These are phyloP conservation scores for Pitta sordida DNA, from an alignment of 2,113 vertebrate species.

Conservation along the genomic window DNA sequence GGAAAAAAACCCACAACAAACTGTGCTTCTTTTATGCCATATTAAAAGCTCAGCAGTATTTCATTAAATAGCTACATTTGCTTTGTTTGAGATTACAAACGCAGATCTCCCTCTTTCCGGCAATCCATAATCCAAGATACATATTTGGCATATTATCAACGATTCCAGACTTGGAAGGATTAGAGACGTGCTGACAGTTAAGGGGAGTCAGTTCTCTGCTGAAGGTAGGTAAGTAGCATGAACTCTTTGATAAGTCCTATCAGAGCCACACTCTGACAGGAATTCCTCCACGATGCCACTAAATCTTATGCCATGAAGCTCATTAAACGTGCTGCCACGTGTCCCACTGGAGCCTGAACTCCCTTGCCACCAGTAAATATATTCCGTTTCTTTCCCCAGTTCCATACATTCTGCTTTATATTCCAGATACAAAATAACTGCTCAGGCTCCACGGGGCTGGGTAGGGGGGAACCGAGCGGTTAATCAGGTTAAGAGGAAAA, in stretches of 20 bases:
- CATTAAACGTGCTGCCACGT: background rate
- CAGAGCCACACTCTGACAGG: constrained; percentile 43
- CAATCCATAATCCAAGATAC: constrained; percentile 29
- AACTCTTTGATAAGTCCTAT: constrained; percentile 48
- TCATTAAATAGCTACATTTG: constrained; percentile 7
- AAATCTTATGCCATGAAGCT: constrained; percentile 11
- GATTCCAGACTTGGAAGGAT: constrained; percentile 36
- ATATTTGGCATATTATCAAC: constrained; percentile 43
- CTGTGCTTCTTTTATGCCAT: background rate
- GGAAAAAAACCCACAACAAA: background rate
- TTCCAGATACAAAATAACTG: background rate
- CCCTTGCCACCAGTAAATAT: constrained; percentile 22
- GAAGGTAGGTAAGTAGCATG: constrained; percentile 34
- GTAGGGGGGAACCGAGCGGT: background rate
- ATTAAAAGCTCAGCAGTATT: constrained; percentile 27
- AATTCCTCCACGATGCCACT: constrained; percentile 32
- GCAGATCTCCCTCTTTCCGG: background rate
- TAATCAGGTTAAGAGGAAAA: constrained; percentile 49
- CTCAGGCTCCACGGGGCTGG: background rate
- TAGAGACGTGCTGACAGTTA: constrained; percentile 48
- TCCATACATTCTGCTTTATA: background rate
- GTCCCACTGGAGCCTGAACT: background rate
- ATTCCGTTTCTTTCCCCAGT: background rate
- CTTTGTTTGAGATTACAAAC: constrained; percentile 15
- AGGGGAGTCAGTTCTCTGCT: constrained; percentile 13